phyloP scores from a whole-genome alignment of 53 echinoderm and acorn worm species.

The Echinarachnius parma region DNA sequence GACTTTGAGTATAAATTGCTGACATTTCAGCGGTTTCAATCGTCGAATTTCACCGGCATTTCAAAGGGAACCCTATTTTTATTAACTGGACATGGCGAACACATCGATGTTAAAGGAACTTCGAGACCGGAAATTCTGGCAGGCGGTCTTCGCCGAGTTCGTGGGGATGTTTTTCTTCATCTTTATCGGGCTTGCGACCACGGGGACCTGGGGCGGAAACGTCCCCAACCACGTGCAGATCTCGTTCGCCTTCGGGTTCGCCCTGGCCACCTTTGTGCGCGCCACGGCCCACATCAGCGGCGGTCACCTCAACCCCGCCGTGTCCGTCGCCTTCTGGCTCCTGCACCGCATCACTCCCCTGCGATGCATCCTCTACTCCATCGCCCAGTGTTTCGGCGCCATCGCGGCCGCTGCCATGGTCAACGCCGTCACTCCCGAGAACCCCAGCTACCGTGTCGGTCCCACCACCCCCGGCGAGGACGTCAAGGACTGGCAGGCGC shows the following conservation, averaged over 20 bases:
- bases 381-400: conserved; percentile 68
- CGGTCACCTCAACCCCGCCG: conserved; percentile 90
- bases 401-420: conserved; percentile 66
- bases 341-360: conserved; percentile 69
- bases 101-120: conserved; percentile 60
- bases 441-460: conserved; percentile 33
- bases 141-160: conserved; percentile 74
- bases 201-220: conserved; percentile 14
- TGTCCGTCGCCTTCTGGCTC: conserved; percentile 71
- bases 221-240: conserved; percentile 56
- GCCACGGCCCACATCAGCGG: conserved; percentile 90
- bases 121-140: conserved; percentile 60
- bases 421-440: conserved; percentile 16
- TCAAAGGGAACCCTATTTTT: no score
- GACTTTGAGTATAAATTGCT: no score
- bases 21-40: no score
- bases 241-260: conserved; percentile 78
- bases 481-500: conserved; percentile 53
- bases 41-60: no score
- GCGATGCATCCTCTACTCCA: conserved; percentile 51
- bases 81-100: no score
- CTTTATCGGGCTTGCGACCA: conserved; percentile 70
- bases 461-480: conserved; percentile 43
- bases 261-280: conserved; percentile 83
- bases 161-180: conserved; percentile 74